phyloP scores from a whole-genome alignment of 2,888 invertebrate genomes.

The Dioctria rufipes region DNA sequence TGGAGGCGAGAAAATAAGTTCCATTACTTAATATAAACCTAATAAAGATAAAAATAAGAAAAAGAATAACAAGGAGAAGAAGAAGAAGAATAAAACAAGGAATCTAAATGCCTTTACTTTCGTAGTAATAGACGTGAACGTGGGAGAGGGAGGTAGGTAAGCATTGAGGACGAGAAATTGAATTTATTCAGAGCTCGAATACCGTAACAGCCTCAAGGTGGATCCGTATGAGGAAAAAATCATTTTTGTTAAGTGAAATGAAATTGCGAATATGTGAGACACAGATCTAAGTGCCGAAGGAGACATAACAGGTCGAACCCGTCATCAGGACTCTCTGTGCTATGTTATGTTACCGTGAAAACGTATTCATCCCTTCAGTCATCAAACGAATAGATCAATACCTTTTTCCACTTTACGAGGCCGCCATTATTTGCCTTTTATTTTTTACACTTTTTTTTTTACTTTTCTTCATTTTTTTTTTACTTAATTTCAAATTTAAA shows the following conservation, averaged over 20 bases:
- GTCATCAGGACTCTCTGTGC: background rate
- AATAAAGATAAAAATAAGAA: constrained; percentile 52
- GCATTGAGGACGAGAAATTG: constrained; percentile 36
- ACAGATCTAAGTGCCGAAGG: constrained; percentile 26
- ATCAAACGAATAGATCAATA: constrained; percentile 51
- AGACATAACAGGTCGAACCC: constrained; percentile 3
- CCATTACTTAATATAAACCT: constrained; percentile 52
- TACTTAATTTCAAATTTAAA: constrained; percentile 59
- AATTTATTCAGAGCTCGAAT: constrained; percentile 35
- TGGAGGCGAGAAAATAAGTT: constrained; percentile 43
- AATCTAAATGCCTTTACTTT: constrained; percentile 43
- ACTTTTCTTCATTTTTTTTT: constrained; percentile 34
- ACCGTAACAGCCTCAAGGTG: constrained; percentile 48
- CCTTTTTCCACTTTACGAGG: constrained; percentile 21
- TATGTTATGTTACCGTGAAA: constrained; percentile 1
- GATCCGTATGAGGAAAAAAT: constrained; percentile 42
- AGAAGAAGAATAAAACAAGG: constrained; percentile 1
- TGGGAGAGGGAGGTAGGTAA: background rate
- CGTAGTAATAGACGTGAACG: constrained; percentile 15
- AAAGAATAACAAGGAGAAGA: background rate
- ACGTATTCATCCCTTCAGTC: constrained; percentile 12
- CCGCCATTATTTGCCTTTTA: constrained; percentile 38
- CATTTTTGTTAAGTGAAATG: constrained; percentile 53
- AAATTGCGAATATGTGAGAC: constrained; percentile 49
- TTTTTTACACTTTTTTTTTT: constrained; percentile 31